These are phyloP conservation scores for Aromia moschata DNA, from an alignment of 2,888 invertebrate genomes.

Conservation along the genomic window DNA sequence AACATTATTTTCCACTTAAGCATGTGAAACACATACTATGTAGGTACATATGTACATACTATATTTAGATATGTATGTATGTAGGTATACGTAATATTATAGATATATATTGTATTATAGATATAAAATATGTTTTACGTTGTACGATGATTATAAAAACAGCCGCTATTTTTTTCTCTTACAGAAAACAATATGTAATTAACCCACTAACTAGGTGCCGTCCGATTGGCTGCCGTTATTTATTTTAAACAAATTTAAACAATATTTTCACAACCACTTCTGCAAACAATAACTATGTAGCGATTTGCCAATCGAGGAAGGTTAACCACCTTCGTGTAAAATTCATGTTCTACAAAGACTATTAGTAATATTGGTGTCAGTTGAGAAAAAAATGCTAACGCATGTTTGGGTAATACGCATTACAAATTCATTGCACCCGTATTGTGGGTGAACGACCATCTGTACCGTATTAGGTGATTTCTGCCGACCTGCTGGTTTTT, in stretches of 20 bases:
- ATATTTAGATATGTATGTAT: no score
- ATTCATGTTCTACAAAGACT: conserved; percentile 19
- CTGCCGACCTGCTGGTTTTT: no score
- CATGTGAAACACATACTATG: no score
- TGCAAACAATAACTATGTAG: conserved; percentile 39
- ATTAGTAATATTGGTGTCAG: conserved; percentile 45
- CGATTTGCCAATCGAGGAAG: conserved; percentile 36
- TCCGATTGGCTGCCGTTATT: conserved; percentile 21
- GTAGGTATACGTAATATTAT: no score
- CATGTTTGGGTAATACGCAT: conserved; percentile 47
- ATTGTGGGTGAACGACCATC: conserved; percentile 42
- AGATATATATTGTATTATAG: no score
- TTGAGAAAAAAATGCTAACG: conserved; percentile 48
- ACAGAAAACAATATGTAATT: conserved; percentile 11
- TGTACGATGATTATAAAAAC: no score
- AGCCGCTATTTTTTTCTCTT: conserved; percentile 1
- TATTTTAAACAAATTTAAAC: conserved; percentile 32
- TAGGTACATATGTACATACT: no score
- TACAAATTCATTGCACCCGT: conserved; percentile 37
- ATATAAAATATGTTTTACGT: no score
- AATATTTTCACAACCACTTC: conserved; percentile 43
- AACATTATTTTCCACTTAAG: no score
- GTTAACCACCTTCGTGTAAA: conserved; percentile 40
- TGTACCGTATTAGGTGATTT: conserved; percentile 13
- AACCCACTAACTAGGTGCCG: conserved; percentile 5